phyloP scores from a whole-genome alignment of 2,113 vertebrate genomes.

The Anseranas semipalmata region DNA sequence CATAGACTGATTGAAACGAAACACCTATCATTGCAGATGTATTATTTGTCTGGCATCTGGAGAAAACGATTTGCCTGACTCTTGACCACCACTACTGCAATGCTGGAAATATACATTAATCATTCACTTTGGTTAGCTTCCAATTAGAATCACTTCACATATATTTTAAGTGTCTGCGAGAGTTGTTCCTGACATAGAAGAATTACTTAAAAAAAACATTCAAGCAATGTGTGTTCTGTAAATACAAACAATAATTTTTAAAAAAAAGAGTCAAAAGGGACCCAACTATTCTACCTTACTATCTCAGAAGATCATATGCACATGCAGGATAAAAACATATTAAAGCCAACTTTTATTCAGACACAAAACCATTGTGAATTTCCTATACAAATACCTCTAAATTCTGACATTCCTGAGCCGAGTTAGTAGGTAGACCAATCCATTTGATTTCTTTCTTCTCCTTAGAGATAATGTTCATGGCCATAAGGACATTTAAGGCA shows the following conservation, averaged over 20 bases:
- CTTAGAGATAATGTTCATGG: slow-evolving; percentile 99
- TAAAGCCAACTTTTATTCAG: neutral
- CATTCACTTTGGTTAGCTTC: neutral
- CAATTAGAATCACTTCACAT: neutral
- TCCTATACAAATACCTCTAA: slow-evolving; percentile 83
- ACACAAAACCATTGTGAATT: neutral
- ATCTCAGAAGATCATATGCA: neutral
- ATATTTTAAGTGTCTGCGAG: neutral
- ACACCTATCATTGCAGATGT: neutral
- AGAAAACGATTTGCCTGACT: neutral
- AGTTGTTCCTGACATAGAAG: neutral
- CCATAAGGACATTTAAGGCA: slow-evolving; percentile 98
- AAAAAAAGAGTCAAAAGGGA: neutral
- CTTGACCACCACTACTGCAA: neutral
- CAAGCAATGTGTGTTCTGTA: neutral
- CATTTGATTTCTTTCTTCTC: slow-evolving; percentile 99
- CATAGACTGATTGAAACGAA: neutral
- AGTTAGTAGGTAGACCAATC: slow-evolving; percentile 98
- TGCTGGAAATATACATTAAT: neutral
- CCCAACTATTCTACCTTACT: neutral
- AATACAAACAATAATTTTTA: neutral
- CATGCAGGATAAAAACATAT: neutral
- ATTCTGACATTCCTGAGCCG: slow-evolving; percentile 98
- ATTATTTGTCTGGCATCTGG: neutral
- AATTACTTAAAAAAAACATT: neutral